Percentiles rank a stretch among this genome's conserved stretches.
phyloP scores from a whole-genome alignment of 2,113 vertebrate species.

The Maccullochella peelii region DNA sequence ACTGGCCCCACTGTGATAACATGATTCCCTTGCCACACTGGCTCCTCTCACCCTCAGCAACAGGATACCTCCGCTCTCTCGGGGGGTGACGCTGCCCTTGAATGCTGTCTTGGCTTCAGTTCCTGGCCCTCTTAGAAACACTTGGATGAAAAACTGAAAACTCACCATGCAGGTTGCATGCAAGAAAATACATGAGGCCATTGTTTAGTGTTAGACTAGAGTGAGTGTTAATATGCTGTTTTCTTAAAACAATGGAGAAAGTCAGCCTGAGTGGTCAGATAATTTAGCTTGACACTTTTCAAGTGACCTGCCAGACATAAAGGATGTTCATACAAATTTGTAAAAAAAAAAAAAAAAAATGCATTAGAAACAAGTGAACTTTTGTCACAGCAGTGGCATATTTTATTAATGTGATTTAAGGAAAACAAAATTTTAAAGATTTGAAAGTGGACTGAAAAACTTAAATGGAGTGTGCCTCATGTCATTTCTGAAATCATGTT shows the following conservation, averaged over 20 bases:
- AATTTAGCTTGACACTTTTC: not conserved
- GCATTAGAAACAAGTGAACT: not conserved
- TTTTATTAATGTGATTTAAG: constrained; percentile 3
- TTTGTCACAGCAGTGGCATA: not conserved
- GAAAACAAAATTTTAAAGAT: not conserved
- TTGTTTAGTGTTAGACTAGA: not conserved
- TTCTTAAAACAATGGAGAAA: not conserved
- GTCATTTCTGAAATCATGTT: constrained; percentile 27
- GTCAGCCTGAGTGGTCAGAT: not conserved
- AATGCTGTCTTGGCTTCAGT: constrained; percentile 48
- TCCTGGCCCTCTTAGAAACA: constrained; percentile 23
- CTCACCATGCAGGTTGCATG: not conserved
- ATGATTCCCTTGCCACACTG: constrained; percentile 78
- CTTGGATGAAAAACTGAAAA: constrained; percentile 43
- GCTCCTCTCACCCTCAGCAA: constrained; percentile 51
- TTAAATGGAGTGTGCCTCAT: constrained; percentile 8
- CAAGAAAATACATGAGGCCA: constrained; percentile 21
- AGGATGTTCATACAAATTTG: not conserved
- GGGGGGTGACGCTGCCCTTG: constrained; percentile 54
- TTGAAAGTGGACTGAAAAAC: not conserved
- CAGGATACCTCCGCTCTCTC: constrained; percentile 54
- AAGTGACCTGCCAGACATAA: not conserved
- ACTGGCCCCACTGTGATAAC: constrained; percentile 94
- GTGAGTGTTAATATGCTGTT: not conserved
- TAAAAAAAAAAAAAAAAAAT: not conserved